phyloP scores from a whole-genome alignment of 2,797 vertebrate genomes.

The Pipistrellus kuhlii region DNA sequence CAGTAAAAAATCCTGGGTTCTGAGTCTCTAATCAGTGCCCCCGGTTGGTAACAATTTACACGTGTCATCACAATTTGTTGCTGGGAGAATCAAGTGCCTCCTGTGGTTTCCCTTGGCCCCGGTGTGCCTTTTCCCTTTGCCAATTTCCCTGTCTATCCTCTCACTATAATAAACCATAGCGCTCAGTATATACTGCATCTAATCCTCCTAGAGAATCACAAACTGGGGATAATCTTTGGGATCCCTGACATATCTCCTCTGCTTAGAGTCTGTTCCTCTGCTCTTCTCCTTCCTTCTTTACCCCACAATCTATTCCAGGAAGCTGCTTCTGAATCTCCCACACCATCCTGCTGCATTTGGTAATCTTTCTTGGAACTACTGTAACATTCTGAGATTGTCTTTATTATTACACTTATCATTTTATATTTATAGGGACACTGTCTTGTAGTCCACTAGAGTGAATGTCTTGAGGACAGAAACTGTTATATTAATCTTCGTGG shows the following conservation, averaged over 20 bases:
- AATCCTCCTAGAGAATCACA: neutral
- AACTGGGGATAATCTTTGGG: neutral
- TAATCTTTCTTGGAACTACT: neutral
- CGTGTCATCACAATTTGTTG: neutral
- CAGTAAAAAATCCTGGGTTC: neutral
- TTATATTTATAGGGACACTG: neutral
- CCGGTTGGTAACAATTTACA: neutral
- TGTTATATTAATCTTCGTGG: neutral
- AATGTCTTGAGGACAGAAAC: neutral
- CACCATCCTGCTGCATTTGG: neutral
- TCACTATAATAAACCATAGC: neutral
- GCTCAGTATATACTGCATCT: neutral
- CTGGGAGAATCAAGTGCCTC: neutral
- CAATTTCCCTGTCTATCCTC: neutral
- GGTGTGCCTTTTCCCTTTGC: neutral
- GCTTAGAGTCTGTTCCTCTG: neutral
- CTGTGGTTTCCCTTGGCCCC: neutral
- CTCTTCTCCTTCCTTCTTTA: neutral
- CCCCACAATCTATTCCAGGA: neutral
- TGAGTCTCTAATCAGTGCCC: neutral
- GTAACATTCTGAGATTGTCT: neutral
- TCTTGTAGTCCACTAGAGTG: neutral
- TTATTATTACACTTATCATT: neutral
- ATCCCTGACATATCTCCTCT: neutral
- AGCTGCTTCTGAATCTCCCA: neutral